A percentile compares a stretch with the other conserved stretches of the same genome.
Conservation (phyloP, 35 echinoderm and acorn worm genomes). For the Apostichopus parvimensis region DNA sequence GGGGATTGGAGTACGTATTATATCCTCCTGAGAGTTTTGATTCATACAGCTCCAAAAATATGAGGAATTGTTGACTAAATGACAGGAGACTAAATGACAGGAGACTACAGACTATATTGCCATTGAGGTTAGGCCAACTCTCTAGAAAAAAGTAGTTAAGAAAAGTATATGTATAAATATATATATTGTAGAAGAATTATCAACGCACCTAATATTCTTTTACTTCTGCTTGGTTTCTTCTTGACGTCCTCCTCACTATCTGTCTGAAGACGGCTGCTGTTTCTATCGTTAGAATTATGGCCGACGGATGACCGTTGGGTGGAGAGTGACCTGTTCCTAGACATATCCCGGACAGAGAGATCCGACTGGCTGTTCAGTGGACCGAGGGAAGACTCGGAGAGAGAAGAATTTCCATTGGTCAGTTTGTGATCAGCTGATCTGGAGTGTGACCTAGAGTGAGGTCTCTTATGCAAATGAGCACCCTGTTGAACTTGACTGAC, state of each 20-base stretch:
- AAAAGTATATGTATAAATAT: too few species aligned
- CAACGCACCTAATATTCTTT: constrained; percentile 7
- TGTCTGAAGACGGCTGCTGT: constrained; percentile 21
- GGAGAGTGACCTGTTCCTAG: constrained; percentile 6
- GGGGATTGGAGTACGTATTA: too few species aligned
- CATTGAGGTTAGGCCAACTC: too few species aligned
- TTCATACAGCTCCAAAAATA: too few species aligned
- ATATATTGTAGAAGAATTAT: too few species aligned
- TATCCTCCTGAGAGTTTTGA: too few species aligned
- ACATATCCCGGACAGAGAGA: not conserved
- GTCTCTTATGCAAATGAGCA: not conserved
- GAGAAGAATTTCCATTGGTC: constrained; percentile 6
- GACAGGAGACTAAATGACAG: too few species aligned
- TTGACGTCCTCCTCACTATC: not conserved
- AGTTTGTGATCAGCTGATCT: not conserved
- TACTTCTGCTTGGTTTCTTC: constrained; percentile 22
- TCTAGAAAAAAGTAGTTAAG: too few species aligned
- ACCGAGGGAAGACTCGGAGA: not conserved
- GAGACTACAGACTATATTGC: too few species aligned
- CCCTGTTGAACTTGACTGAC: constrained; percentile 53
- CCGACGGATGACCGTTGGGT: not conserved
- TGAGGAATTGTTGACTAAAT: too few species aligned
- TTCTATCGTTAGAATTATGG: not conserved
- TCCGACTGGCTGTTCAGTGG: not conserved
- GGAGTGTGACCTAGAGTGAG: constrained; percentile 12